Evolutionary conservation across 1,140 invertebrate species (phyloP), one percentile per base, ranked within the genome.

Genomic region (Drosophila setifemur): DNA sequence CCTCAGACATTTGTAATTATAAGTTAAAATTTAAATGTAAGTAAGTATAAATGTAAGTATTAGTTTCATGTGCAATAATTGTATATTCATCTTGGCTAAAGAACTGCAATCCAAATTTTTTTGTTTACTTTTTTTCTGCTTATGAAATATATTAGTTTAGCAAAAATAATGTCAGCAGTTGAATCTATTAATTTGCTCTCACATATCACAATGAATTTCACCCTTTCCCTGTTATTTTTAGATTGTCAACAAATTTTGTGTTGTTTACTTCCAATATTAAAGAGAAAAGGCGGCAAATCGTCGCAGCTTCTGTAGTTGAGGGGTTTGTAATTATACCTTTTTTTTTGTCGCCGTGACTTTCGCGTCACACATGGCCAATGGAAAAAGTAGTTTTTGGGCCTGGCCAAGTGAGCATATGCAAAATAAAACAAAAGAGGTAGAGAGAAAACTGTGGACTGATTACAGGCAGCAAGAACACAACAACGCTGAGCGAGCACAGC

Each of bases 321-420:
- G 50, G 40, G 45, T 49, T 58, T 78, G 75, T 79, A 69, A 72
- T 70, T 60, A 67, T 40, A 42, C 57, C 29, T 45, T 42, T 16
- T 40, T 28, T 54, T 3, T 66, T 71, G 73, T 73, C 73, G 67
- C 73, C 57, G 40, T 43, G 73, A 82, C 78, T 85, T 85, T 82
- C 78, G 79, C 78, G 79, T 82, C 78, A 82, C 79, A 85, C 53
- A 78, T 82, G 78, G 73, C 69, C 45, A 73, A 29, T 44, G 69
- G 44, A 43, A 61, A 44, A 63, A 61, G 44, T 35, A 28, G 39
- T 28, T 33, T 74, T 64, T 55, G 33, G 35, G 53, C 35, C 40
- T 66, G 73, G 39, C 16, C 14, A 26, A 12, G 12, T 21, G 28
- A 43, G 23, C 29, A 18, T 60, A 66, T 66, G 61, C 58, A 39